A percentile compares a stretch with the other conserved stretches of the same genome.
Conservation (phyloP, 2,113 vertebrate species). For the Podarcis muralis region DNA sequence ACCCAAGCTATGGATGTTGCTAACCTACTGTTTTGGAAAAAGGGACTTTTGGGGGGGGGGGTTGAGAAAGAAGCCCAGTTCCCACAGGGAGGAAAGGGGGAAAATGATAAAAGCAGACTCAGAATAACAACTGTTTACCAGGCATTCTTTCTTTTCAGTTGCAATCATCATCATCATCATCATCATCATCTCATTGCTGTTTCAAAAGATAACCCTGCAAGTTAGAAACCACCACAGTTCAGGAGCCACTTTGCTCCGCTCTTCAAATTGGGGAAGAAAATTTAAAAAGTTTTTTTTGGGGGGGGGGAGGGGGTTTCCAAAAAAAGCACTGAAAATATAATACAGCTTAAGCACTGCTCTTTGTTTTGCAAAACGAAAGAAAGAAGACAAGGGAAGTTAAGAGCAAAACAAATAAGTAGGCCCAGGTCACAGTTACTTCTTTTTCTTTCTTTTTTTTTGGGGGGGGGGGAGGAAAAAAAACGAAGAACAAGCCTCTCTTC, state of each 20-base stretch:
- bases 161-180: background rate
- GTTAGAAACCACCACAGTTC: background rate
- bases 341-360: background rate
- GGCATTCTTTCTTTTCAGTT: background rate
- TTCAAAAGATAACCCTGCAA: background rate
- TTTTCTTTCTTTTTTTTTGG: background rate
- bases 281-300: background rate
- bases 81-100: background rate
- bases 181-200: background rate
- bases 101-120: no score
- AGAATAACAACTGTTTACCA: background rate
- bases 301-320: no score
- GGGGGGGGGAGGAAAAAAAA: background rate
- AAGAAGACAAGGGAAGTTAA: background rate
- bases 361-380: background rate
- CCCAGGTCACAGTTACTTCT: background rate
- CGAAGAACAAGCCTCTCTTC: background rate
- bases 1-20: background rate
- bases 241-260: background rate
- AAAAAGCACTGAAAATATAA: background rate
- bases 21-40: background rate
- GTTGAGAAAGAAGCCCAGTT: background rate
- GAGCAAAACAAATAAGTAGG: no score
- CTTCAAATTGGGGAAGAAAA: background rate
- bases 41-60: background rate